Conservation (phyloP, 2,888 invertebrate genomes). For the Drosophila putrida region DNA sequence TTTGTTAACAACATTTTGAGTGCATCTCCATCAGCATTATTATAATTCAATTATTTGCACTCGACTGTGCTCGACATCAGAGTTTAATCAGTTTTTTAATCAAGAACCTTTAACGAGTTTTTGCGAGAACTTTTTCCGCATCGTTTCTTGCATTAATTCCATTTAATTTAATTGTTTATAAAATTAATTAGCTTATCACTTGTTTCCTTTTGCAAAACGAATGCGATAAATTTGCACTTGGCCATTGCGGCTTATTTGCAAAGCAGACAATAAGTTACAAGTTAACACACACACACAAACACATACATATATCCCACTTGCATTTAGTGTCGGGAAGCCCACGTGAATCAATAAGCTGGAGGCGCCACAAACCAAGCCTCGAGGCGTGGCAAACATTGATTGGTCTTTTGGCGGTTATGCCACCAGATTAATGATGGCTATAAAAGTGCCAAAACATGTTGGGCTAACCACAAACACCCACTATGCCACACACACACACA, state of each 20-base stretch:
- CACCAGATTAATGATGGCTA: slow-evolving; percentile 65
- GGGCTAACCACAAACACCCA: slow-evolving; percentile 45
- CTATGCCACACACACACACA: slow-evolving; percentile 29
- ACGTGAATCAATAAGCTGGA: slow-evolving; percentile 63
- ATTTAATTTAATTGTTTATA: slow-evolving; percentile 49
- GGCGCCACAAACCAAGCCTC: slow-evolving; percentile 36
- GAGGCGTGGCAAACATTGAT: slow-evolving; percentile 62
- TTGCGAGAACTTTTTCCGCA: neutral
- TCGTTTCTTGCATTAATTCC: slow-evolving; percentile 28
- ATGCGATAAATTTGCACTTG: slow-evolving; percentile 31
- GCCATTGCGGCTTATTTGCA: slow-evolving; percentile 18
- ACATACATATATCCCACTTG: slow-evolving; percentile 5
- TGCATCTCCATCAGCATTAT: slow-evolving; percentile 8
- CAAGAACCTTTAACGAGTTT: slow-evolving; percentile 5
- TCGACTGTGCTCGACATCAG: neutral
- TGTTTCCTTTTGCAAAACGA: slow-evolving; percentile 24
- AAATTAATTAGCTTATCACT: slow-evolving; percentile 53
- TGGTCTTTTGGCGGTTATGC: slow-evolving; percentile 45
- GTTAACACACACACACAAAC: neutral
- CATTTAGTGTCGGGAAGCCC: slow-evolving; percentile 27
- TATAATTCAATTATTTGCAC: slow-evolving; percentile 15
- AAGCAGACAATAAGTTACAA: neutral
- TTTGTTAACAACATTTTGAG: neutral
- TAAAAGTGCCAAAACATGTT: slow-evolving; percentile 54
- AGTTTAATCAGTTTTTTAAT: slow-evolving; percentile 14